A percentile compares a stretch with the other conserved stretches of the same genome.
Evolutionary conservation across 2,113 vertebrate species (phyloP).

Genomic region (Alligator mississippiensis): DNA sequence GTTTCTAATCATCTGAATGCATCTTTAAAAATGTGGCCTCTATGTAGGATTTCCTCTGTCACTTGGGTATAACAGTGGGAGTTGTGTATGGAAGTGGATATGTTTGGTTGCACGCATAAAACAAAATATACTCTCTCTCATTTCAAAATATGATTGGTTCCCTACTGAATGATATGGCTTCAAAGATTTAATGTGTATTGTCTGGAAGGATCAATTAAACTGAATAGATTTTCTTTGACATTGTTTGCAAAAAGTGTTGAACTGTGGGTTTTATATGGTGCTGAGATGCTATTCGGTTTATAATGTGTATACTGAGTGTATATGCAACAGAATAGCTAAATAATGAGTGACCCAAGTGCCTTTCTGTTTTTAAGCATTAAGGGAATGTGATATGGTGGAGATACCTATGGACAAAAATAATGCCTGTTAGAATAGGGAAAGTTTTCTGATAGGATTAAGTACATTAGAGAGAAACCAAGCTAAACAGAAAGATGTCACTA

Average conservation of each 20-base stretch:
- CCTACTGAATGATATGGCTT: background rate
- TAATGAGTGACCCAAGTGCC: conserved; percentile 22
- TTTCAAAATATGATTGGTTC: background rate
- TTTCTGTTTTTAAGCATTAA: conserved; percentile 5
- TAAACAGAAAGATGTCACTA: conserved; percentile 14
- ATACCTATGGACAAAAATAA: background rate
- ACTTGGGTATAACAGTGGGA: background rate
- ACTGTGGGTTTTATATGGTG: background rate
- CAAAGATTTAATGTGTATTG: background rate
- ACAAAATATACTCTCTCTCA: background rate
- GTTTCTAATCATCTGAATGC: background rate
- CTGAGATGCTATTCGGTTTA: conserved; percentile 30
- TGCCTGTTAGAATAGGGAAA: background rate
- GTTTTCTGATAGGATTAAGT: conserved; percentile 4
- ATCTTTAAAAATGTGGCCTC: background rate
- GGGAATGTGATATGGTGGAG: background rate
- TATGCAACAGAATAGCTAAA: conserved; percentile 39
- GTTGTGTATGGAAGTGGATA: background rate
- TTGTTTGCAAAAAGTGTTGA: background rate
- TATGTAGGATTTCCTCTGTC: background rate
- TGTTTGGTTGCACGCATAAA: background rate
- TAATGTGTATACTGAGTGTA: conserved; percentile 51
- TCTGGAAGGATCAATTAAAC: background rate
- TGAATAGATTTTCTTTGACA: background rate
- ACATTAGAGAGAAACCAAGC: background rate